Base-by-base conservation (phyloP, 2,888 invertebrate genomes). In the Thumatha senex region DNA sequence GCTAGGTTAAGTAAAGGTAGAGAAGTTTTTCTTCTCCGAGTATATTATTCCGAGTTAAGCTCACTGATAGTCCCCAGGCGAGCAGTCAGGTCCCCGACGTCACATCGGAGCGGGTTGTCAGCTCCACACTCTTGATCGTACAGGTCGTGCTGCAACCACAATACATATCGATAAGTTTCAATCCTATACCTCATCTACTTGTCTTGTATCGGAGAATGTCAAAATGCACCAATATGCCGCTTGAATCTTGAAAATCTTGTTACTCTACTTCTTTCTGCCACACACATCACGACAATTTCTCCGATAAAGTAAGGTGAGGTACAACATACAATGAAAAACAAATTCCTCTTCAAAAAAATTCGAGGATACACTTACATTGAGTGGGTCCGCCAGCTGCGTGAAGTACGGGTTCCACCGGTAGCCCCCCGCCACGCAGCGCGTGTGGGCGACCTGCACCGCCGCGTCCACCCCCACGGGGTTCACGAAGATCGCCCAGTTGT, bases 401-500 rank as follows among this genome's bases (percentile, higher is more conserved):
- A 95, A 97, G 87, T 94, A 96, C 0, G 98, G 98, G 92, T 98
- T 98, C 97, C 97, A 98, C 10, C 96, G 93, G 76, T 97, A 98
- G 7, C 98, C 98, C 18, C 96, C 97, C 1, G 98, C 98, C 8
- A 97, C 96, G 80, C 98, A 98, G 62, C 98, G 93, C 0, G 97
- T 96, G 61, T 90, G 89, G 54, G 95, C 94, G 34, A 95, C 95
- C 79, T 95, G 93, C 7, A 98, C 97, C 0, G 96, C 93, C 0
- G 98, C 98, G 88, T 98, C 98, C 48, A 97, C 97, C 0, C 97
- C 97, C 40, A 98, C 96, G 0, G 97, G 96, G 89, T 98, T 98
- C 34, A 98, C 98, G 80, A 94, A 98, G 67, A 98, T 95, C 46
- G 96, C 96, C 98, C 98, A 98, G 69, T 96, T 94, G 84, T 98